A percentile compares a stretch with the other conserved stretches of the same genome.
Conservation (phyloP, 2,888 invertebrate genomes). For the Gymnosoma rotundatum region DNA sequence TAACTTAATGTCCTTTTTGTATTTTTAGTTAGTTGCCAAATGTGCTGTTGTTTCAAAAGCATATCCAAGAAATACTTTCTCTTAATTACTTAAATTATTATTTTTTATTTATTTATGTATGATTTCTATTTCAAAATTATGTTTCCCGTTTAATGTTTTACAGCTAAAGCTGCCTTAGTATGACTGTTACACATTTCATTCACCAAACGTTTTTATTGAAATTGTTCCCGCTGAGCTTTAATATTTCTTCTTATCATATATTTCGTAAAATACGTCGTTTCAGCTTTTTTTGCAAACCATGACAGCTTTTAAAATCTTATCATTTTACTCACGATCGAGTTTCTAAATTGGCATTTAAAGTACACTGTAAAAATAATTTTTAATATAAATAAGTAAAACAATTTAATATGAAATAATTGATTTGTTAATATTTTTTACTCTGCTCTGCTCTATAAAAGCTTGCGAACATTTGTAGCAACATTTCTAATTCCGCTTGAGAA, state of each 20-base stretch:
- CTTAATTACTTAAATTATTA: constrained; percentile 2
- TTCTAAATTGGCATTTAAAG: constrained; percentile 21
- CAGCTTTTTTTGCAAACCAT: constrained; percentile 56
- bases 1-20: constrained; percentile 39
- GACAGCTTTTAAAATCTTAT: constrained; percentile 55
- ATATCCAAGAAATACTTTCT: constrained; percentile 36
- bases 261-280: constrained; percentile 39
- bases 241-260: constrained; percentile 35
- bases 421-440: too few species aligned
- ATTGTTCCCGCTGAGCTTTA: constrained; percentile 32
- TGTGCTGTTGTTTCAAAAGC: constrained; percentile 36
- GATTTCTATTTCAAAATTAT: background rate
- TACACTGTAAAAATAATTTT: constrained; percentile 15
- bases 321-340: constrained; percentile 29
- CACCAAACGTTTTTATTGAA: constrained; percentile 46
- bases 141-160: constrained; percentile 18
- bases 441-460: too few species aligned
- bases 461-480: too few species aligned
- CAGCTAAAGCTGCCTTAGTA: background rate
- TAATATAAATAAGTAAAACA: too few species aligned
- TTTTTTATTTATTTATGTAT: background rate
- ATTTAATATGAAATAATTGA: too few species aligned
- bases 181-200: constrained; percentile 58
- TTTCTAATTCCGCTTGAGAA: too few species aligned
- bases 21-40: constrained; percentile 49